Base-by-base conservation (phyloP, 2,113 vertebrate species). In the Trogon melanurus region DNA sequence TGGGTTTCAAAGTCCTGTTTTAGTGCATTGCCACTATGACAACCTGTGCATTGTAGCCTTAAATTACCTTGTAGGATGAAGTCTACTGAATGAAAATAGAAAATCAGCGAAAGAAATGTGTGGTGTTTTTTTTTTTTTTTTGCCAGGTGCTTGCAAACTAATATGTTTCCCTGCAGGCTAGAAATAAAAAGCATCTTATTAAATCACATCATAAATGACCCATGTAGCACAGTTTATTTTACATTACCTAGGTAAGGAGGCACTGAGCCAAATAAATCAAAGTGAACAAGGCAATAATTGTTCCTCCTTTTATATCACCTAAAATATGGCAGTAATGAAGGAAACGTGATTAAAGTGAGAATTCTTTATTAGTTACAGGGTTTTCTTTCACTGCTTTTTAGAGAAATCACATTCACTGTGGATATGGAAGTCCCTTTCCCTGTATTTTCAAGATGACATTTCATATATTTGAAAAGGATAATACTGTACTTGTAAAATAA, bases 131-230 rank as follows among this genome's bases (percentile, higher is more conserved):
- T 36, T 36, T 32, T 15, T 11, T 79, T 94, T 94, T 75, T 62
- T 41, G 16, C 56, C 75, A 94, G 69, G 54, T 96, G 62, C 50
- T 91, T 91, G 66, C 70, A 96, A 96, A 94, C 53, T 90, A 93
- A 95, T 91, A 73, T n/a, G 74, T 88, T 91, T 91, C 90, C 90
- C 86, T 93, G 56, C 22, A 84, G 92, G 78, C 72, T 95, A 66
- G 81, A 96, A 96, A 97, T 96, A 96, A 95, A 97, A 95, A 89
- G 18, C 44, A 83, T 94, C 87, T 97, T 97, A 97, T 95, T 98
- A 95, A 98, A 97, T 97, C 96, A 97, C 93, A 95, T 94, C 88
- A 94, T 96, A 97, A 97, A 97, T 97, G 96, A 97, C 86, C 95
- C 97, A 93, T 96, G 93, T 93, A 95, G 79, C 90, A 91, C 76